Base-by-base conservation (phyloP, 2,113 vertebrate species). In the Lucifuga dentata region DNA sequence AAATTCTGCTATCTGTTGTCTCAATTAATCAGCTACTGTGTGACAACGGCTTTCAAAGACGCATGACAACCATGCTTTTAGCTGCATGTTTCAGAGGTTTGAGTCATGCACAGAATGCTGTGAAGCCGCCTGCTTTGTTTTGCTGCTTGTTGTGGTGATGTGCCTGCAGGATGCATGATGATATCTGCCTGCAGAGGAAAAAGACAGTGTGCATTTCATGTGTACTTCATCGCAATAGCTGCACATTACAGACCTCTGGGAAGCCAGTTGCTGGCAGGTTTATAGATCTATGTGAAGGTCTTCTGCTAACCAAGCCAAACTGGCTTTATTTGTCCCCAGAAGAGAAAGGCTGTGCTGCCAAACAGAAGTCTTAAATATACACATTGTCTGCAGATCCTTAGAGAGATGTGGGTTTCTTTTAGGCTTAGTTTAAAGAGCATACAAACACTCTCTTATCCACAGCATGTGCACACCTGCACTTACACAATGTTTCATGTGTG, bases 201-300 rank as follows among this genome's bases (percentile, higher is more conserved):
- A 20, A 53, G 49, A 20, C 46, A 3, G 41, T 74, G 45, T 77
- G 74, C 80, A 78, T 76, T 82, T 83, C 70, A 61, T 74, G 45
- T 77, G 74, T 82, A 78, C 73, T 82, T 83, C 70, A 61, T 49
- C 48, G 73, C 61, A 66, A 26, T 16, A 62, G 61, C n/a, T 49
- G 61, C 53, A 59, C 79, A 69, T 81, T 46, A 73, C 80, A 74
- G 63, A 76, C 64, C 68, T 32, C 24, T 50, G 33, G 43, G 52
- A 69, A 60, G 52, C 53, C 55, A 40, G 33, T 21, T 2, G 8
- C 77, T 68, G 73, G 76, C 83, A 74, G 65, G n/a, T 82, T 78
- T 78, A 78, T 69, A 64, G 86, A 70, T 80, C 61, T 44, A 8
- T 26, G 50, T 11, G 50, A 82, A 62, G 63, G 35, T 53, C 78